These are phyloP conservation scores for Tachina lurida DNA, from an alignment of 2,888 invertebrate genomes.

Conservation along the genomic window DNA sequence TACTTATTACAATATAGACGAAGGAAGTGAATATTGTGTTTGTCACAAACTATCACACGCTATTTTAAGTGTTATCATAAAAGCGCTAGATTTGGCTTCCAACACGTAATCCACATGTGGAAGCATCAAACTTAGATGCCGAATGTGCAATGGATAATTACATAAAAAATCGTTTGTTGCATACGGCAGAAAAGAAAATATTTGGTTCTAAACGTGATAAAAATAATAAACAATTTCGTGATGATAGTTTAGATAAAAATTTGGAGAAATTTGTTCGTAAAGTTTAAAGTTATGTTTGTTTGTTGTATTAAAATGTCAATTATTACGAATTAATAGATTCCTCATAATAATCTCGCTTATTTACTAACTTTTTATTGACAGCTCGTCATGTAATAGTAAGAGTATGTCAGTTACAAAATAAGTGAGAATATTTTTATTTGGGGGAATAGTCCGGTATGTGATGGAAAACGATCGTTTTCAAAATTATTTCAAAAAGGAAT, in stretches of 20 bases:
- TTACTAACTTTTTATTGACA: no score
- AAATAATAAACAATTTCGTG: not conserved
- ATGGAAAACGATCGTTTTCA: no score
- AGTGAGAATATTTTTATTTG: no score
- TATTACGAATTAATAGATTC: no score
- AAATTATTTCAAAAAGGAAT: no score
- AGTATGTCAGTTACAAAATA: no score
- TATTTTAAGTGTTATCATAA: conserved; percentile 78
- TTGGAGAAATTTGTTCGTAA: conserved; percentile 20
- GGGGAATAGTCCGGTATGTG: no score
- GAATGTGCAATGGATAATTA: conserved; percentile 79
- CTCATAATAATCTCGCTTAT: no score
- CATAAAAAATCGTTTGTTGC: conserved; percentile 79
- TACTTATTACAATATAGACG: conserved; percentile 78
- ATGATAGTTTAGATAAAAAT: not conserved
- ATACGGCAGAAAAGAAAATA: conserved; percentile 79
- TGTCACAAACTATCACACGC: conserved; percentile 79
- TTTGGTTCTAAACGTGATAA: not conserved
- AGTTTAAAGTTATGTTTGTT: not conserved
- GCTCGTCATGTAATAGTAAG: no score
- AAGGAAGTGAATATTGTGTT: conserved; percentile 78
- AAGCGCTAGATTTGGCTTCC: conserved; percentile 78
- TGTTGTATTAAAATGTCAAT: no score
- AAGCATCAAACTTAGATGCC: conserved; percentile 69
- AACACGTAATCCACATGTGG: conserved; percentile 73